These are phyloP conservation scores for Brachyhypopomus gauderio DNA, from an alignment of 2,113 vertebrate genomes.

Conservation along the genomic window DNA sequence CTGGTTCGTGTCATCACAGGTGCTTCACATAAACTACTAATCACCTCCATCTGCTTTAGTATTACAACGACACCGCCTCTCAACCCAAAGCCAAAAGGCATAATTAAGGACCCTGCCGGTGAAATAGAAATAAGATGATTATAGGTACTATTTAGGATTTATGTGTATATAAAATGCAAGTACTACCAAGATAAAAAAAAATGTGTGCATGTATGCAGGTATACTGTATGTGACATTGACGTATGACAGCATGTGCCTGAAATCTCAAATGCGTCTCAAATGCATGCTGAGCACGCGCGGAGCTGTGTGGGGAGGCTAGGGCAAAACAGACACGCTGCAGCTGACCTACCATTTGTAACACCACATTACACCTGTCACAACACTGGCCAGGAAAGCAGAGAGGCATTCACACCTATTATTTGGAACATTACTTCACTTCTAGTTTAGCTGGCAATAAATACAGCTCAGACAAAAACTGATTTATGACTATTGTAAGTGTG, in stretches of 20 bases:
- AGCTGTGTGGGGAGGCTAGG: neutral
- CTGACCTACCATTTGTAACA: conserved; percentile 7
- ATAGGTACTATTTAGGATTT: neutral
- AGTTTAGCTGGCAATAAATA: conserved; percentile 11
- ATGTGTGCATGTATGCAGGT: neutral
- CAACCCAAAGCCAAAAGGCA: neutral
- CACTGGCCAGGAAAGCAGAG: neutral
- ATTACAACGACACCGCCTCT: conserved; percentile 9
- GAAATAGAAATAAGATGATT: conserved; percentile 2
- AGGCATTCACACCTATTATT: conserved; percentile 13
- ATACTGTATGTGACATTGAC: neutral
- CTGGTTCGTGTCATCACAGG: conserved; percentile 25
- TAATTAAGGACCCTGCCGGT: neutral
- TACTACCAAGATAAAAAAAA: too few species aligned
- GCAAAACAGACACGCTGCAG: neutral
- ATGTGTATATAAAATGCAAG: neutral
- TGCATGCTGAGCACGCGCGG: conserved; percentile 6
- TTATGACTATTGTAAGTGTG: neutral
- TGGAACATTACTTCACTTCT: conserved; percentile 1
- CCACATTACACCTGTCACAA: conserved; percentile 6
- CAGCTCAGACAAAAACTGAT: conserved; percentile 17
- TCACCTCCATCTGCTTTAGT: conserved; percentile 40
- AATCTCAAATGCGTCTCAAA: neutral
- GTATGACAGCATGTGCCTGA: too few species aligned
- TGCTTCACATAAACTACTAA: conserved; percentile 31